Evolutionary conservation across 2,113 vertebrate species (phyloP), one percentile per base, ranked within the genome.

Genomic region (Seriola dumerili): DNA sequence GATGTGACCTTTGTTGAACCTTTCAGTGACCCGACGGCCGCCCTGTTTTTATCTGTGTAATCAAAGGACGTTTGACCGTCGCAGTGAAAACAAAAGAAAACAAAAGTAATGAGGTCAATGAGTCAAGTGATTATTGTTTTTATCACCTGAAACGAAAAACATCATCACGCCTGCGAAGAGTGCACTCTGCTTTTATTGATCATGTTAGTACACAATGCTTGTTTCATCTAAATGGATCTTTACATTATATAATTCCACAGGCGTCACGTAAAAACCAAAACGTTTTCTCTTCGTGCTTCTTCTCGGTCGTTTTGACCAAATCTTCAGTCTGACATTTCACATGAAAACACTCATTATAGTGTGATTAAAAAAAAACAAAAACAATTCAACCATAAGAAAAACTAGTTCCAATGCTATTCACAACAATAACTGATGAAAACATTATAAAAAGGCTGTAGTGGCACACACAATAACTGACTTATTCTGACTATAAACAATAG

Each of bases 141-240:
- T 4, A 12, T 55, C 8, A 3, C 14, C 14, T 5, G 58, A 42
- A 23, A 42, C 4, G 2, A 29, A 46, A 65, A 62, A 19, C 21
- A 44, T 21, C 0, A 36, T 36, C 29, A 65, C 44, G 21, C 25
- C n/a, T 72, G 12, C 62, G 61, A 50, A 50, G 73, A 88, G 83
- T 55, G 68, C 58, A 66, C 50, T 76, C 36, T 54, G 36, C 48
- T 87, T 93, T 93, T 92, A 93, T 88, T 94, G 25, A 90, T 81
- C 79, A 83, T 57, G 66, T 85, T 84, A 55, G 76, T 87, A 89
- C 65, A 88, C 29, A 78, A 67, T 4, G 7, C 19, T 86, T 0
- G 5, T 59, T 76, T 72, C 29, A 62, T 57, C 61, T 46, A 50
- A 84, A 80, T 55, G 17, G 1, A 82, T 65, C 61, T 29, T 70